Conservation (phyloP, 2,113 vertebrate species). For the Erythrolamprus reginae region DNA sequence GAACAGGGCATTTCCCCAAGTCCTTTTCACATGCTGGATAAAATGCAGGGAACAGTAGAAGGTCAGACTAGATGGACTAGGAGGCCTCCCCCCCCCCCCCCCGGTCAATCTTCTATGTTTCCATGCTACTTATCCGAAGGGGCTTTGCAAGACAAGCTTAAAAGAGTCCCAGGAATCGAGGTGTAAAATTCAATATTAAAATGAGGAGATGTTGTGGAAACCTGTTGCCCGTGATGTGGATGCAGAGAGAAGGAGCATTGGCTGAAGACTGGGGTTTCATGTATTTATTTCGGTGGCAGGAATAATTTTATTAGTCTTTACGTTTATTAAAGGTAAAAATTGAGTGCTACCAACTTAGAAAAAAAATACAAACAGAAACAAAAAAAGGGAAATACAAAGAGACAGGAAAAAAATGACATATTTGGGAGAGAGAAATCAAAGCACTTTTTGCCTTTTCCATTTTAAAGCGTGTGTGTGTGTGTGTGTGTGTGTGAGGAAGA, state of each 20-base stretch:
- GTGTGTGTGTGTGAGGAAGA: too few relatives aligned
- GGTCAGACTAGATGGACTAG: too few relatives aligned
- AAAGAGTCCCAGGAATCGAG: not conserved
- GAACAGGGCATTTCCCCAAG: not conserved
- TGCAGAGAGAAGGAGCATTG: not conserved
- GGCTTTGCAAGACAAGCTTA: not conserved
- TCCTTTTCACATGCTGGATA: not conserved
- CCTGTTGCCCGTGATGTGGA: fast-evolving
- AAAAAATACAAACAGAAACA: not conserved
- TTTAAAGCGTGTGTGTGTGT: not conserved
- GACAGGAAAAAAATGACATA: not conserved
- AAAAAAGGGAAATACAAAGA: not conserved
- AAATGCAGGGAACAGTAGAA: too few relatives aligned
- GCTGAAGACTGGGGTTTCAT: not conserved
- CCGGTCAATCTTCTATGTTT: too few relatives aligned
- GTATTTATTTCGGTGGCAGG: not conserved
- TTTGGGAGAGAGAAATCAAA: not conserved
- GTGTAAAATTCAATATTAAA: not conserved
- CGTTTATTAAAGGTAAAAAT: not conserved
- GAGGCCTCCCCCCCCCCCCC: too few relatives aligned
- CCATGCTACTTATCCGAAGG: not conserved
- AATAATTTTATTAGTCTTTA: not conserved
- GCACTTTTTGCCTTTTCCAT: not conserved
- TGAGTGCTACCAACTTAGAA: not conserved
- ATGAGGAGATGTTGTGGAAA: not conserved